A percentile compares a stretch with the other conserved stretches of the same genome.
Conservation (phyloP, 1,140 invertebrate genomes). For the Drosophila grimshawi region DNA sequence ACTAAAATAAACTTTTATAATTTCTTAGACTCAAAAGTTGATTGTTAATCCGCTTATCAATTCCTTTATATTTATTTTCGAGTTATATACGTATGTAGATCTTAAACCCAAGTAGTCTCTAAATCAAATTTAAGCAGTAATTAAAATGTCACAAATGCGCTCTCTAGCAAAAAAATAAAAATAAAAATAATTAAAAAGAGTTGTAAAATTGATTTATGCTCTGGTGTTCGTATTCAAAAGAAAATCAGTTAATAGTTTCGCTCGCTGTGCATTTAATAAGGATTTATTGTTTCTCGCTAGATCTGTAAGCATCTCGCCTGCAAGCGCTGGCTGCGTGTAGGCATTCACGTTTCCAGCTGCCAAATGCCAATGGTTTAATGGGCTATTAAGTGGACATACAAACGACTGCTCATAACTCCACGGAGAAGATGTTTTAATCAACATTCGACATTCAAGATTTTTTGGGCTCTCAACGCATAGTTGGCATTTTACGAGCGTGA, state of each 20-base stretch:
- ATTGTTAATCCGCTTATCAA: slow-evolving; percentile 3
- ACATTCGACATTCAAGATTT: slow-evolving; percentile 37
- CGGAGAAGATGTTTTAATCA: slow-evolving; percentile 71
- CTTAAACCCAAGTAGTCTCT: slow-evolving; percentile 16
- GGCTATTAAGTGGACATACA: slow-evolving; percentile 72
- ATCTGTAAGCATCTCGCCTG: slow-evolving; percentile 54
- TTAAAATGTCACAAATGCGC: slow-evolving; percentile 72
- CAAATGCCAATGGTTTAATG: slow-evolving; percentile 67
- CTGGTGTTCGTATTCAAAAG: slow-evolving; percentile 65
- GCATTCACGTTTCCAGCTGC: slow-evolving; percentile 63
- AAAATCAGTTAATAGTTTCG: slow-evolving; percentile 76
- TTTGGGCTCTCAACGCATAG: slow-evolving; percentile 69
- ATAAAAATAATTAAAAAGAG: slow-evolving; percentile 38
- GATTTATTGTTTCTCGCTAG: slow-evolving; percentile 80
- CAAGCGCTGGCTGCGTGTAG: slow-evolving; percentile 7
- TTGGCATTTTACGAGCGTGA: slow-evolving; percentile 74
- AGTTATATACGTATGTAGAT: slow-evolving; percentile 5
- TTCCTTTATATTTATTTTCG: not conserved
- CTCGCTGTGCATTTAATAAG: slow-evolving; percentile 77
- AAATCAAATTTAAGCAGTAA: slow-evolving; percentile 75
- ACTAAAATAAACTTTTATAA: not conserved
- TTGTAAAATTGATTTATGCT: slow-evolving; percentile 75
- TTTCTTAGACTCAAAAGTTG: not conserved
- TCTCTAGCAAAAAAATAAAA: slow-evolving; percentile 10
- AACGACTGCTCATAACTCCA: slow-evolving; percentile 50